Evolutionary conservation across 1,140 invertebrate species (phyloP), one percentile per base, ranked within the genome.

Genomic region (Zaprionus gabonicus): DNA sequence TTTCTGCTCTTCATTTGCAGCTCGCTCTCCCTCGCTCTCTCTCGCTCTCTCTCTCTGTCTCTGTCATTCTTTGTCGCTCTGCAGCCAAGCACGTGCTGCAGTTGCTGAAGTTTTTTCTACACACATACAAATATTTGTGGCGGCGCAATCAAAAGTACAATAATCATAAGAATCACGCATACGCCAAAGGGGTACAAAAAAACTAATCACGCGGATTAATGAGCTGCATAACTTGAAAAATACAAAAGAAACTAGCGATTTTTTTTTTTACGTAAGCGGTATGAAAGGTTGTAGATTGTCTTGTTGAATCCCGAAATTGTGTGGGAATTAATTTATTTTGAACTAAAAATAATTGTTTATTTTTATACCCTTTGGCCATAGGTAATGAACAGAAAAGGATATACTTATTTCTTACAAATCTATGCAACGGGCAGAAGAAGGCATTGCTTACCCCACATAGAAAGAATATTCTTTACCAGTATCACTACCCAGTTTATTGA

Each of bases 111-210:
- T 75, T 83, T 78, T 63, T 71, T 53, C 57, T 51, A 25, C 41
- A 56, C 34, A 55, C 28, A 44, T 23, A 25, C 31, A 56, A 12
- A 28, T 41, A 41, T 31, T 66, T 66, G 36, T 66, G 41, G 1
- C 60, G 13, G 58, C n/a, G 41, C 73, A 82, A 82, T 82, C 77
- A 67, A 70, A 88, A 71, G 65, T 71, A 78, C 62, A 73, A 84
- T 81, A 88, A 81, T 84, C 71, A 71, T 63, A 75, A 49, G 73
- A 87, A 73, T 88, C 78, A 78, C 69, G 59, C 79, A 76, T 85
- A 65, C 59, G 71, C 71, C 58, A 58, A 58, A 28, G 31, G 59
- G 38, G 28, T 51, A 60, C 3, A 63, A 3, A 31, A 5, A 27
- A 65, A 68, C 65, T 74, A 62, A 66, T 41, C 55, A 44, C 51